Percentiles rank a stretch among this genome's conserved stretches.
Conservation (phyloP, 2,113 vertebrate genomes). For the Dasyurus viverrinus region DNA sequence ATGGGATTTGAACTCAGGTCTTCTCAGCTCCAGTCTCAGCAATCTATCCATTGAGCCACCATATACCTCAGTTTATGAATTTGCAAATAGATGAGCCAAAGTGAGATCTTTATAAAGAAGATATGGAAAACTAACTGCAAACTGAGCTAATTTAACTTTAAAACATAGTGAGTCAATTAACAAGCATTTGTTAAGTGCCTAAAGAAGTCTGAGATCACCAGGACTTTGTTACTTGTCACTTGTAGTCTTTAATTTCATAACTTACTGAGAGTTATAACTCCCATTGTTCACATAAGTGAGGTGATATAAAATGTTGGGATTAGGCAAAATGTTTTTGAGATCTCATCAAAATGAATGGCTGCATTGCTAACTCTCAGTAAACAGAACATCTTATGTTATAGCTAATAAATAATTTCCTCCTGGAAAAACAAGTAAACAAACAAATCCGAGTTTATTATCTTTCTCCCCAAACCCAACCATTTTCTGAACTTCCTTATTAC, state of each 20-base stretch:
- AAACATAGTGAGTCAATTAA: neutral
- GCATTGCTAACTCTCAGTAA: slow-evolving; percentile 24
- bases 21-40: neutral
- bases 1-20: neutral
- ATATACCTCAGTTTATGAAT: slow-evolving; percentile 82
- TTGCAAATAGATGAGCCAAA: slow-evolving; percentile 86
- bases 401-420: slow-evolving; percentile 58
- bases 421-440: neutral
- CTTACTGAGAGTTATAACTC: neutral
- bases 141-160: slow-evolving; percentile 41
- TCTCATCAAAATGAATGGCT: slow-evolving; percentile 31
- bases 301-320: neutral
- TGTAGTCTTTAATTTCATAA: neutral
- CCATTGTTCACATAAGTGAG: neutral
- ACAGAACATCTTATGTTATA: neutral
- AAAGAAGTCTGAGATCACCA: neutral
- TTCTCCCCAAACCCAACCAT: neutral
- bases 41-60: neutral
- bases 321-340: slow-evolving; percentile 12
- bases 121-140: slow-evolving; percentile 40
- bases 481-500: neutral
- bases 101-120: slow-evolving; percentile 36
- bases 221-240: neutral
- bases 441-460: neutral
- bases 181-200: neutral